A percentile compares a stretch with the other conserved stretches of the same genome.
phyloP scores from a whole-genome alignment of 2,113 vertebrate species.

The Nothoprocta perdicaria region DNA sequence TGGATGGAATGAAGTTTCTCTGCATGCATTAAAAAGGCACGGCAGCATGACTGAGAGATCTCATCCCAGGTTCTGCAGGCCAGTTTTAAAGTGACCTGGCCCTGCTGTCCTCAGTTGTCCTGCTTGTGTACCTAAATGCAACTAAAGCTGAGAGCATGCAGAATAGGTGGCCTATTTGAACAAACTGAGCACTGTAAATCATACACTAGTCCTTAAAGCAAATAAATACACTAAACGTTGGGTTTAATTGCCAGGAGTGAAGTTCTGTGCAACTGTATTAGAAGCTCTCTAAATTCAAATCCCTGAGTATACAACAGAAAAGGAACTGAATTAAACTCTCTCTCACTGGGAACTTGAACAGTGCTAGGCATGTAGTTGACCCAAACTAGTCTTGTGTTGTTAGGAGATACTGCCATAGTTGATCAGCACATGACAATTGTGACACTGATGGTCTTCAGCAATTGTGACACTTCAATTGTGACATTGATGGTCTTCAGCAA shows the following conservation, averaged over 20 bases:
- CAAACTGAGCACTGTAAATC: not conserved
- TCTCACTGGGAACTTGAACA: not conserved
- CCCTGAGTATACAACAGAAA: not conserved
- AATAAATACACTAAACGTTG: not conserved
- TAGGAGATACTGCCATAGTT: not conserved
- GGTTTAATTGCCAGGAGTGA: not conserved
- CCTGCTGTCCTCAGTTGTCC: not conserved
- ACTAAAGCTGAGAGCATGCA: not conserved
- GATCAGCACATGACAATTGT: not conserved
- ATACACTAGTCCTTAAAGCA: not conserved
- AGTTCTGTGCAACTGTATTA: not conserved
- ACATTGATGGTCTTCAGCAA: not conserved
- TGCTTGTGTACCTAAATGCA: fast-evolving
- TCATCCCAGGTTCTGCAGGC: not conserved
- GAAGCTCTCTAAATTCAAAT: not conserved
- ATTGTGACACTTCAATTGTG: not conserved
- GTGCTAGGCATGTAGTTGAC: not conserved
- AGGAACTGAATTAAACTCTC: not conserved
- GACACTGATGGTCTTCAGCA: not conserved
- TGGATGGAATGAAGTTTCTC: not conserved
- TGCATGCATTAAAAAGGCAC: not conserved
- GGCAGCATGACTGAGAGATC: not conserved
- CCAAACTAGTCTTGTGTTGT: not conserved
- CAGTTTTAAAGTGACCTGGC: not conserved
- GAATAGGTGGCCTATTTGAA: not conserved